phyloP scores from a whole-genome alignment of 92 coral and sea anemone species.

The Hydrozoanthus gracilis region DNA sequence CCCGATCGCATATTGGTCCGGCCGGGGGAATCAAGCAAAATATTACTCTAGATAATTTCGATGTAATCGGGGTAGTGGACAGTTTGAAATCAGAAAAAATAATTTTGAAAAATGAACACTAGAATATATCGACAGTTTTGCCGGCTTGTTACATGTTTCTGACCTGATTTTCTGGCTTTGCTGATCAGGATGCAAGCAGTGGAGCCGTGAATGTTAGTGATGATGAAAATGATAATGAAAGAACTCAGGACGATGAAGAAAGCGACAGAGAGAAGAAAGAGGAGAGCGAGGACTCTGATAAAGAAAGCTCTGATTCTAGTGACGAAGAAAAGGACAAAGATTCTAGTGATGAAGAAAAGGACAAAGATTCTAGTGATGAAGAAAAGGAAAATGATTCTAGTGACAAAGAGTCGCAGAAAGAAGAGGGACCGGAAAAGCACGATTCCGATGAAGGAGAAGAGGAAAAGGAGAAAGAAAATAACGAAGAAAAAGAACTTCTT shows the following conservation, averaged over 20 bases:
- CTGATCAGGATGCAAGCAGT: too few relatives aligned
- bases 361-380: conserved; percentile 10
- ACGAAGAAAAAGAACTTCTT: conserved; percentile 37
- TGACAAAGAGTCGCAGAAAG: conserved; percentile 24
- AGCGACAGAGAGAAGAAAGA: background rate
- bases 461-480: conserved; percentile 20
- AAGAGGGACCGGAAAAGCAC: conserved; percentile 42
- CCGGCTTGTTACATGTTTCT: too few relatives aligned
- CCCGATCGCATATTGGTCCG: too few relatives aligned
- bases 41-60: too few relatives aligned
- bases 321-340: conserved; percentile 38
- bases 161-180: too few relatives aligned
- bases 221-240: background rate
- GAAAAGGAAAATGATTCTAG: conserved; percentile 17
- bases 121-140: too few relatives aligned
- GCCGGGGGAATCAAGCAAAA: too few relatives aligned
- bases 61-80: too few relatives aligned
- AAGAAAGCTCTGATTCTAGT: conserved; percentile 1
- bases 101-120: too few relatives aligned
- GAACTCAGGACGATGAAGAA: conserved; percentile 31
- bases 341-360: conserved; percentile 30
- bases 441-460: conserved; percentile 28
- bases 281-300: background rate
- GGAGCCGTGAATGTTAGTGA: too few relatives aligned
- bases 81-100: too few relatives aligned